Percentiles rank a stretch among this genome's conserved stretches.
phyloP scores from a whole-genome alignment of 2,888 invertebrate genomes.

The Exocentrus adspersus region DNA sequence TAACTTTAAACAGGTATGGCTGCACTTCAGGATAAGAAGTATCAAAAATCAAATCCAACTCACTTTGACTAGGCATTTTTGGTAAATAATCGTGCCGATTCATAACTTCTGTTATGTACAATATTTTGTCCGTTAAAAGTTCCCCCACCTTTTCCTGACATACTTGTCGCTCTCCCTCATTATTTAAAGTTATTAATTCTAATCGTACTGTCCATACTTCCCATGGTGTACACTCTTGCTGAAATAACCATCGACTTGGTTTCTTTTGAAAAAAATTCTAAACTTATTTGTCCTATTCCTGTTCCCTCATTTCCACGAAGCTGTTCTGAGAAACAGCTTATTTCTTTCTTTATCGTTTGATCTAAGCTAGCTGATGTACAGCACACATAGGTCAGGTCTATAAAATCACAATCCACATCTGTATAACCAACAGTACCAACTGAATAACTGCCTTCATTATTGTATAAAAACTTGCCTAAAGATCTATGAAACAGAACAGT shows the following conservation, averaged over 20 bases:
- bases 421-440: conserved; percentile 95
- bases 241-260: conserved; percentile 89
- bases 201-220: conserved; percentile 97
- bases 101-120: conserved; percentile 95
- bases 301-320: conserved; percentile 78
- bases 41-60: conserved; percentile 94
- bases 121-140: conserved; percentile 89
- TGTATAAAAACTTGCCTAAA: conserved; percentile 93
- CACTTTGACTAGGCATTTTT: conserved; percentile 92
- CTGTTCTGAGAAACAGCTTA: conserved; percentile 81
- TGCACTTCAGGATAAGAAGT: conserved; percentile 93
- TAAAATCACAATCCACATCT: conserved; percentile 97
- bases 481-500: conserved; percentile 91
- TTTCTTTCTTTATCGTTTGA: conserved; percentile 77
- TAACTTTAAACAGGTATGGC: conserved; percentile 95
- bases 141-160: conserved; percentile 90
- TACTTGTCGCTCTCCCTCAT: conserved; percentile 87
- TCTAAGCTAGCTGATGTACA: conserved; percentile 86
- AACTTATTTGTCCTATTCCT: conserved; percentile 83
- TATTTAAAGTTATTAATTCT: conserved; percentile 85
- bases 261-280: conserved; percentile 96
- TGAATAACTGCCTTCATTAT: conserved; percentile 93
- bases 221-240: conserved; percentile 95
- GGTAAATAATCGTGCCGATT: conserved; percentile 96
- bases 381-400: conserved; percentile 97